These are phyloP conservation scores for Elegia similella DNA, from an alignment of 2,888 invertebrate genomes.

Conservation along the genomic window DNA sequence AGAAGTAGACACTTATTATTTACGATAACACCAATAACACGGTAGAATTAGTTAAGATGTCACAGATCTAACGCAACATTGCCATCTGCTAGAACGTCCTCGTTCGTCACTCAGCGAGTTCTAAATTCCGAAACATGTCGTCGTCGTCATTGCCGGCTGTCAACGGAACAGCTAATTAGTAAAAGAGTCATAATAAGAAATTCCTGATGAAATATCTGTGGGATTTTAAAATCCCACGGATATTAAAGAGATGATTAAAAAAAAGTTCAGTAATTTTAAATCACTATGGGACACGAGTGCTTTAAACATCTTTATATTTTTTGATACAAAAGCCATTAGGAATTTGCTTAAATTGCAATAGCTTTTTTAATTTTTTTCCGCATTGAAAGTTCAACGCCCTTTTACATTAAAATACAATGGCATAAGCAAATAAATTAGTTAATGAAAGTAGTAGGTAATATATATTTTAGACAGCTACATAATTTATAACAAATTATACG, in stretches of 20 bases:
- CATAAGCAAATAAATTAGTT: no score
- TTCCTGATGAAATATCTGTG: neutral
- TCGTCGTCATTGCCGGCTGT: slow-evolving; percentile 15
- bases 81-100: slow-evolving; percentile 15
- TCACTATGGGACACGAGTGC: neutral
- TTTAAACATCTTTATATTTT: neutral
- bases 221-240: no score
- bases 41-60: neutral
- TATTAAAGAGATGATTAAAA: no score
- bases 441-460: no score
- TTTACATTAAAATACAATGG: no score
- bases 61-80: neutral
- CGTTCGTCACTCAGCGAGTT: slow-evolving; percentile 21
- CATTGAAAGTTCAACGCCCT: no score
- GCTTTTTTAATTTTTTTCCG: no score
- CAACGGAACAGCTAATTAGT: slow-evolving; percentile 13
- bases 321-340: neutral
- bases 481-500: no score
- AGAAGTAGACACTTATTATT: no score
- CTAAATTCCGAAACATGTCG: slow-evolving; percentile 23
- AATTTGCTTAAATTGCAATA: no score
- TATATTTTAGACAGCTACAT: no score
- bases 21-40: neutral
- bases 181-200: slow-evolving; percentile 2
- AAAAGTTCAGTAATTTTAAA: neutral